A percentile compares a stretch with the other conserved stretches of the same genome.
Evolutionary conservation across 2,797 vertebrate species (phyloP).

Genomic region (Sebastes goodei): DNA sequence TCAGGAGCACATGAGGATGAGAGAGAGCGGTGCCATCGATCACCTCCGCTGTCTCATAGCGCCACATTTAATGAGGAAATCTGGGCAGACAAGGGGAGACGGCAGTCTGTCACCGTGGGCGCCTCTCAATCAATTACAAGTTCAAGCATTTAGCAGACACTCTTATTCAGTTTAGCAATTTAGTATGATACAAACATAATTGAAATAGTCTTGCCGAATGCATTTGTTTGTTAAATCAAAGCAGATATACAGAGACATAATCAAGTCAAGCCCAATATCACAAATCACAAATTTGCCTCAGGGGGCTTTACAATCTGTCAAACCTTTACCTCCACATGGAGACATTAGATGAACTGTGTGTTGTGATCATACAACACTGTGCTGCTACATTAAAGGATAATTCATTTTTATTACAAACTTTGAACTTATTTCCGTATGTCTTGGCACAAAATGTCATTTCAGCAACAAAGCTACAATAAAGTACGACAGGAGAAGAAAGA

Average conservation of each 20-base stretch:
- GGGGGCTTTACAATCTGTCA: no score
- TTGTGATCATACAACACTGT: neutral
- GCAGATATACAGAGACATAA: neutral
- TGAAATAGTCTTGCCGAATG: neutral
- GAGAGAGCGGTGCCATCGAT: constrained; percentile 42
- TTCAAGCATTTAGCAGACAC: neutral
- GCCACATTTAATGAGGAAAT: constrained; percentile 59
- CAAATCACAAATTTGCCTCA: no score
- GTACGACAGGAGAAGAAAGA: neutral
- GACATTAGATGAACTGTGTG: neutral
- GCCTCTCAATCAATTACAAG: constrained; percentile 41
- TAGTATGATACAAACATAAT: neutral
- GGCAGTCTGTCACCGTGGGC: constrained; percentile 24
- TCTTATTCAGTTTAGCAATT: neutral
- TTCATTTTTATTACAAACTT: neutral
- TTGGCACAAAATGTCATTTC: neutral
- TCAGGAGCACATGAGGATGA: constrained; percentile 22
- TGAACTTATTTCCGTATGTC: neutral
- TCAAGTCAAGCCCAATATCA: no score
- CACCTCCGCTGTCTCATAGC: constrained; percentile 44
- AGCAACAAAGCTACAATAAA: neutral
- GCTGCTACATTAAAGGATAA: neutral
- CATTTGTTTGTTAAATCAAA: neutral
- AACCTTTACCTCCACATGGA: neutral
- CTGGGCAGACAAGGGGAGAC: constrained; percentile 33